Base-by-base conservation (phyloP, 2,113 vertebrate genomes). In the Podarcis muralis region DNA sequence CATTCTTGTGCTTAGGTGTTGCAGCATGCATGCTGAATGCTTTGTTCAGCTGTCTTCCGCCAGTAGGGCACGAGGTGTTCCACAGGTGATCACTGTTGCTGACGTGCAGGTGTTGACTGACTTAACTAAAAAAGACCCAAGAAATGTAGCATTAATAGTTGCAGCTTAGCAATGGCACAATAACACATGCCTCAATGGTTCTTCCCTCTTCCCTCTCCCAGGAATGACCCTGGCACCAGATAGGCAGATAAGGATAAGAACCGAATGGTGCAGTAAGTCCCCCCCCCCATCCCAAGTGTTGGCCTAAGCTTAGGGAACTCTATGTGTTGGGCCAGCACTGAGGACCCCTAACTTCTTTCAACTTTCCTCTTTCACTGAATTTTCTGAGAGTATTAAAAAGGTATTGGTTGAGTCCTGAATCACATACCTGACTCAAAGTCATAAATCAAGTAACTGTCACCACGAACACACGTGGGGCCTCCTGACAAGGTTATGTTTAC, bases 1-100 rank as follows among this genome's bases (percentile, higher is more conserved):
- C 94, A 95, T 91, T 86, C 76, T 87, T 91, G 90, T 92, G 89
- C 89, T 95, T 84, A 87, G 93, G 93, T 90, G 59, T 88, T 80
- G 88, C 62, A 83, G 90, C 88, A 92, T 94, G 89, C 79, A 91
- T 78, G 93, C 85, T 13, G 78, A 77, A 53, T 91, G 90, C 30
- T 92, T 88, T 91, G 81, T 48, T 90, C 91, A 93, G 89, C 48
- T 81, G 84, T 87, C 88, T 94, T 84, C 88, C 40, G 92, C 66
- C 86, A 92, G 83, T 90, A 85, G 40, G 82, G 88, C 91, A 89
- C 84, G 22, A 86, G 85, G 87, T 71, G 48, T 88, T 37, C 59
- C 80, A 87, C 87, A 84, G 83, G 84, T 59, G 57, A 90, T 92
- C 89, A 85, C 71, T 81, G 76, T 43, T 57, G 68, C 86, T 90